These are phyloP conservation scores for Micronycteris hirsuta DNA, from an alignment of 2,113 vertebrate genomes.

Conservation along the genomic window DNA sequence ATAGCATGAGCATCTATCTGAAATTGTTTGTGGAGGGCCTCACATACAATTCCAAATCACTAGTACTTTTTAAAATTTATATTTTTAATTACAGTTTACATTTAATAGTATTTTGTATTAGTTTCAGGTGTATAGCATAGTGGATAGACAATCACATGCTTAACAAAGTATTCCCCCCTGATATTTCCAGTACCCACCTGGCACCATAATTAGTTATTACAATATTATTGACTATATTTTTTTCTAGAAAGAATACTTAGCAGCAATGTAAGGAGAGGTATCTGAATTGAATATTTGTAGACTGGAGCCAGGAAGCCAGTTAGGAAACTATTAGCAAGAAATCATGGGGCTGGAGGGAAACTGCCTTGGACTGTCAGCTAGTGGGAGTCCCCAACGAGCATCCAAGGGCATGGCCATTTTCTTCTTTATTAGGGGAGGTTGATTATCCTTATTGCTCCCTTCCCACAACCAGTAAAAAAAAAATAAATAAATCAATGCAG, in stretches of 20 bases:
- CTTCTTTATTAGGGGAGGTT: no score
- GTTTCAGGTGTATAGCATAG: background rate
- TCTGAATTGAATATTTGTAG: background rate
- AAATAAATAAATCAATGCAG: background rate
- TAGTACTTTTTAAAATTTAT: background rate
- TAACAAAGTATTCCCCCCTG: background rate
- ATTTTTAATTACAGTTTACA: background rate
- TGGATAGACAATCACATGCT: background rate
- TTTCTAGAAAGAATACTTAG: background rate
- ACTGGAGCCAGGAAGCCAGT: background rate
- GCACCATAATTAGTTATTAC: background rate
- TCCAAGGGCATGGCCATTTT: background rate
- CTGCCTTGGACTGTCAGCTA: background rate
- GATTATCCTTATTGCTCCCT: slow-evolving; percentile 34
- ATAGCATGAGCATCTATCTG: background rate
- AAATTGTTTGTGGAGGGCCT: background rate
- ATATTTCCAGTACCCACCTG: background rate
- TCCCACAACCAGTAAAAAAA: slow-evolving; percentile 34
- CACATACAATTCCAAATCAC: background rate
- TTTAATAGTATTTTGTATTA: background rate
- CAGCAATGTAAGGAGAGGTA: background rate
- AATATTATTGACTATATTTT: background rate
- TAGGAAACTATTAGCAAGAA: background rate
- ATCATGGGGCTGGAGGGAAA: background rate
- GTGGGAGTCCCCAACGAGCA: background rate